Evolutionary conservation across 2,888 invertebrate genomes (phyloP), one percentile per base, ranked within the genome.

Genomic region (Parnassius smintheus): DNA sequence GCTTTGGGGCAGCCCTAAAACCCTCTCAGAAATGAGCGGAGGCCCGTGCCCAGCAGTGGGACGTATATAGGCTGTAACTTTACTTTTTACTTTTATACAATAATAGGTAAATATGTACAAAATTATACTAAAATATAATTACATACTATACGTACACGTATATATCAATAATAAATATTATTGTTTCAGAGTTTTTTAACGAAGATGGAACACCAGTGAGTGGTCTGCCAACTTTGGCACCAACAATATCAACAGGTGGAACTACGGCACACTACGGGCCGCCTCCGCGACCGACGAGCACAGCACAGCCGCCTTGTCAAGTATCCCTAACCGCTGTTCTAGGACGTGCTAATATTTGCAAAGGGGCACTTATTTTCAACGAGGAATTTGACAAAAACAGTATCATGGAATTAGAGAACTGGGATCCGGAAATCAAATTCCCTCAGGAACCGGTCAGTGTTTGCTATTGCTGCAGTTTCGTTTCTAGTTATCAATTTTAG

Each of bases 381-480:
- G 95, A 95, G 48, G 88, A 93, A 22, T 95, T 95, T 69, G 76
- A 81, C 4, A 78, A 77, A 55, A 64, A 65, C 9, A 74, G 76
- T 73, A 52, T 85, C n/a, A 71, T 77, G 25, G 81, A 84, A 10
- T 66, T 83, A 72, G 58, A 72, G 0, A 77, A 89, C 53, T 94
- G 93, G 94, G 86, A 82, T 8, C 76, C 88, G 9, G 91, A 93
- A 66, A 84, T 92, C 61, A 92, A 90, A 71, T 94, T 94, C 72
- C 87, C 93, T 12, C 92, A 90, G 44, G 89, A 91, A 64, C 95
- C 95, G 68, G 95, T 95, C 81, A 86, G 88, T 80, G 18, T 9
- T 46, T 46, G 11, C 1, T 46, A 11, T 46, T 7, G 7, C 35
- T 35, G 35, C 35, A 35, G 4, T 35, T 35, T 35, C 35, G 35